These are phyloP conservation scores for Lepisosteus osseus DNA, from an alignment of 2,113 vertebrate species.

Conservation along the genomic window DNA sequence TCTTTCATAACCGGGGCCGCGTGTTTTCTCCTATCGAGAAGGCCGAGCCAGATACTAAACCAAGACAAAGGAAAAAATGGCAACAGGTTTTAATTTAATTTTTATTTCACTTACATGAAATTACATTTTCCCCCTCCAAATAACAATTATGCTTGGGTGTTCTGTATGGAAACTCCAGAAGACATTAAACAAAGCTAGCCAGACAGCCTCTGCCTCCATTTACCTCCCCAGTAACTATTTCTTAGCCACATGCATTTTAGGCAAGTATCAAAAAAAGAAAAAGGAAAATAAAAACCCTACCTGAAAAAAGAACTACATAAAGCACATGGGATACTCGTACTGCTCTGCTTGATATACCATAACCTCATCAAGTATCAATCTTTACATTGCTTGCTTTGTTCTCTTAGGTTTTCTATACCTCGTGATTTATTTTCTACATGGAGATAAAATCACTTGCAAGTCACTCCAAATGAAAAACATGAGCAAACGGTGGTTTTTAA, in stretches of 20 bases:
- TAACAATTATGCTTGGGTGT: conserved; percentile 55
- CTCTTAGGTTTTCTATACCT: conserved; percentile 43
- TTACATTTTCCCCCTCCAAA: conserved; percentile 53
- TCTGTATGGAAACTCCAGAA: conserved; percentile 55
- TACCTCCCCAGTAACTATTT: conserved; percentile 43
- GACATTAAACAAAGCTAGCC: conserved; percentile 50
- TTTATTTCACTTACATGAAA: conserved; percentile 68
- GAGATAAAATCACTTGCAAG: conserved; percentile 48
- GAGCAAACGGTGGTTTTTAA: conserved; percentile 45
- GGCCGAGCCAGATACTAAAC: neutral
- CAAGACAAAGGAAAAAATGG: neutral
- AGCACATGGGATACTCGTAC: conserved; percentile 43
- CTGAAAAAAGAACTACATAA: conserved; percentile 52
- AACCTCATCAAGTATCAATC: conserved; percentile 51
- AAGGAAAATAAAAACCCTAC: conserved; percentile 42
- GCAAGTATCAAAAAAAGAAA: conserved; percentile 49
- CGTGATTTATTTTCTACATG: conserved; percentile 38
- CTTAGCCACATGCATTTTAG: conserved; percentile 57
- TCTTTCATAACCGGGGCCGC: too few species aligned
- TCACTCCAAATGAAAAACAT: conserved; percentile 41
- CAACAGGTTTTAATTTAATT: conserved; percentile 38
- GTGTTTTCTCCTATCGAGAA: too few species aligned
- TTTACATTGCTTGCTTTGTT: conserved; percentile 49
- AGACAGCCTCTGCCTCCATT: conserved; percentile 39
- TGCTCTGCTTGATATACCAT: conserved; percentile 53